Base-by-base conservation (phyloP, 2,113 vertebrate genomes). In the Cyrtonyx montezumae region DNA sequence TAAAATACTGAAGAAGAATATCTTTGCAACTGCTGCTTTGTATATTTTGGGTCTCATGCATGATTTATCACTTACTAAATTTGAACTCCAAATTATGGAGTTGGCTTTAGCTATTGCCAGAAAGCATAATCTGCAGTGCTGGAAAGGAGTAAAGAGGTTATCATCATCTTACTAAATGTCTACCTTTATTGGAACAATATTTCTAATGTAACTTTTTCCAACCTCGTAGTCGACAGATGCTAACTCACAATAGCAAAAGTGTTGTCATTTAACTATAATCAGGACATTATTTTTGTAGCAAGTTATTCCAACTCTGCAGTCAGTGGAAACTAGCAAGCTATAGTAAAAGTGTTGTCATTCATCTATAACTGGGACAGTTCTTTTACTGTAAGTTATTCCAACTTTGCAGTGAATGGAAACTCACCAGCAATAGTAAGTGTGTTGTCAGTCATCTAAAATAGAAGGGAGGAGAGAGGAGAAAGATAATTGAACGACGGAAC, bases 61-160 rank as follows among this genome's bases (percentile, higher is more conserved):
- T 97, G 96, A 97, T 96, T 97, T 97, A 95, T 97, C 92, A 88
- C 95, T 97, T 97, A 94, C 94, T 97, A 97, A 97, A 97, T 97
- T 71, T 97, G 92, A 97, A 97, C 97, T 96, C 92, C 93, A 97
- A 97, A 95, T 95, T 95, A 87, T 94, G 83, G 83, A 95, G 95
- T 95, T 98, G 96, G 94, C 94, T 95, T 73, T 70, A 85, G 49
- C 79, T 94, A 68, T 76, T 96, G 95, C 93, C 97, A 97, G 94
- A 93, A 95, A 96, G 91, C 69, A 93, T 95, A 96, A 93, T 81
- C 73, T 94, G 30, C 85, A 95, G 73, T 81, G 61, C 83, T 93
- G 91, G 74, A 93, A 95, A 96, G 87, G 93, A 84, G 76, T 92
- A 76, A 88, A 94, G 95, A 96, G 93, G 92, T 93, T 79, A 84